Conservation (phyloP, 2,888 invertebrate genomes). For the Entomobrya proxima region DNA sequence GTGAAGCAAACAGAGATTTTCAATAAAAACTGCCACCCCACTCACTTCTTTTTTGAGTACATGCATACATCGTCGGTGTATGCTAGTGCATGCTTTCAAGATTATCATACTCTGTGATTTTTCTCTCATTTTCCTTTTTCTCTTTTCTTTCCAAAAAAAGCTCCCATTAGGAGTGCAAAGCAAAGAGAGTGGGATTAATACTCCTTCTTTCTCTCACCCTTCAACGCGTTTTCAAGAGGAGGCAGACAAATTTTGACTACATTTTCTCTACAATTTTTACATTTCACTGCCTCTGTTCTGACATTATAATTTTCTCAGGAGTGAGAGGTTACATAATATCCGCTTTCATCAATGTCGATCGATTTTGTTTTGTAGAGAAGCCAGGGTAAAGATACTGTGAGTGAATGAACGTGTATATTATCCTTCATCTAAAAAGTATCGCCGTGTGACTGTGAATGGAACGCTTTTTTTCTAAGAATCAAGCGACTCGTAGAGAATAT, state of each 20-base stretch:
- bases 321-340: slow-evolving; percentile 34
- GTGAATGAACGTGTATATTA: too few relatives aligned
- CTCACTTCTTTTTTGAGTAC: slow-evolving; percentile 31
- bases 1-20: slow-evolving; percentile 74
- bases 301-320: slow-evolving; percentile 30
- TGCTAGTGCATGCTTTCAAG: slow-evolving; percentile 68
- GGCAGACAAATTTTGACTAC: slow-evolving; percentile 23
- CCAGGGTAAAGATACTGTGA: too few relatives aligned
- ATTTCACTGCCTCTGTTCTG: slow-evolving; percentile 33
- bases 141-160: slow-evolving; percentile 32
- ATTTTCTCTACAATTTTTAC: slow-evolving; percentile 46
- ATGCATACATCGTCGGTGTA: slow-evolving; percentile 21
- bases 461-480: too few relatives aligned
- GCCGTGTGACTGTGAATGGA: too few relatives aligned
- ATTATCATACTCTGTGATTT: slow-evolving; percentile 67
- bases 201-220: slow-evolving; percentile 54
- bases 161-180: slow-evolving; percentile 40
- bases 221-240: slow-evolving; percentile 59
- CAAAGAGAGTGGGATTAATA: slow-evolving; percentile 50
- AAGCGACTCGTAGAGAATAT: too few relatives aligned
- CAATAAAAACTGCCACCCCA: slow-evolving; percentile 69
- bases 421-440: too few relatives aligned
- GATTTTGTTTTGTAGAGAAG: not conserved
- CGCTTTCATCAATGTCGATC: slow-evolving; percentile 2
- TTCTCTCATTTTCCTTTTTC: slow-evolving; percentile 44